These are phyloP conservation scores for Vultur gryphus DNA, from an alignment of 2,797 vertebrate species.

Conservation along the genomic window DNA sequence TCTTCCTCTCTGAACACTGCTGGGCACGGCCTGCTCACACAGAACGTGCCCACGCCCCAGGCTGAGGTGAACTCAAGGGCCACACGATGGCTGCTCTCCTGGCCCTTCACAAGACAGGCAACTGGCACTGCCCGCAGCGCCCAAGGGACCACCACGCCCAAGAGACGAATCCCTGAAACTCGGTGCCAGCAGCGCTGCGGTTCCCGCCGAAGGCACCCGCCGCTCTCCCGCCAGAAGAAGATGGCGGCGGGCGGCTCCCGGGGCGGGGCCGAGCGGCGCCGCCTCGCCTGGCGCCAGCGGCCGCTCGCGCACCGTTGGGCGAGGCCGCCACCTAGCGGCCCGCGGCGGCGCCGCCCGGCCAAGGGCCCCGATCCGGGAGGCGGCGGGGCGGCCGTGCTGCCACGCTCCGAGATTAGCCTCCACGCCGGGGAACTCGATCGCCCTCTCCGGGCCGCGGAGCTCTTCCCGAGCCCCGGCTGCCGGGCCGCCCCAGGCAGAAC, in stretches of 20 bases:
- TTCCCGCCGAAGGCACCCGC: too few species aligned
- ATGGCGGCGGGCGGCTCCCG: not conserved
- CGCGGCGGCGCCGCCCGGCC: not conserved
- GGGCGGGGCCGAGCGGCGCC: not conserved
- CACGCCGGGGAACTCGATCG: too few species aligned
- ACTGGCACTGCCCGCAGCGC: too few species aligned
- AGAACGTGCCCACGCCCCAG: accelerated
- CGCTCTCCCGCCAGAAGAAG: not conserved
- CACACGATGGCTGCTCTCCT: not conserved
- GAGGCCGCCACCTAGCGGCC: not conserved
- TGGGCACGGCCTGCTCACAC: accelerated
- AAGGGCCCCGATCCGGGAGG: not conserved
- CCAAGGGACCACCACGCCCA: accelerated
- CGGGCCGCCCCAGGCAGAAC: too few species aligned
- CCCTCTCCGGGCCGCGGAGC: too few species aligned
- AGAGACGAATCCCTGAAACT: accelerated
- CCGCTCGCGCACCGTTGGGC: not conserved
- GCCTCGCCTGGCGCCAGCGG: not conserved
- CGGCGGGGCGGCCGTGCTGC: too few species aligned
- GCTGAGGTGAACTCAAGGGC: not conserved
- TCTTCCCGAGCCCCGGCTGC: too few species aligned
- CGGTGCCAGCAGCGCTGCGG: accelerated
- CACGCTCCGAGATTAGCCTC: accelerated
- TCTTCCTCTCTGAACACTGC: not conserved
- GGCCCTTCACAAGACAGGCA: too few species aligned